Conservation (phyloP, 2,113 vertebrate species). For the Colistium nudipinnis region DNA sequence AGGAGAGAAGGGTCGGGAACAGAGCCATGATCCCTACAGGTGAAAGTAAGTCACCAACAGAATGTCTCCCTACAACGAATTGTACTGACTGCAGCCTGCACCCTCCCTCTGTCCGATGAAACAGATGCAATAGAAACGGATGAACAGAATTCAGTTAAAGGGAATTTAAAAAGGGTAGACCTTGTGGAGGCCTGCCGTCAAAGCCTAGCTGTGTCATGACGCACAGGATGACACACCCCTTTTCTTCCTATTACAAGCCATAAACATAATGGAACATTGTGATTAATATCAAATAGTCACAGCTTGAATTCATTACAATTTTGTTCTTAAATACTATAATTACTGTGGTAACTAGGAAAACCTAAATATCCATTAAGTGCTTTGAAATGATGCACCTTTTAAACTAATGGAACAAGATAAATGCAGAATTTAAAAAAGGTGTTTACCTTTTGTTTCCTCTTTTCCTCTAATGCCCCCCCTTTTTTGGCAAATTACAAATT, state of each 20-base stretch:
- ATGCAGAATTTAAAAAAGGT: conserved; percentile 93
- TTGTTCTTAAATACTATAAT: conserved; percentile 67
- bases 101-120: conserved; percentile 88
- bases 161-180: conserved; percentile 99
- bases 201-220: conserved; percentile 99
- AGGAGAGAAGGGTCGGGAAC: conserved; percentile 46
- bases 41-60: conserved; percentile 83
- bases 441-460: conserved; percentile 94
- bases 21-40: conserved; percentile 92
- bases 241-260: conserved; percentile 99
- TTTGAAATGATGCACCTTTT: conserved; percentile 84
- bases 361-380: conserved; percentile 92
- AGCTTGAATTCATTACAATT: conserved; percentile 72
- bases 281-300: conserved; percentile 96
- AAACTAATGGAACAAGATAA: conserved; percentile 47
- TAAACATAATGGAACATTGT: conserved; percentile 99
- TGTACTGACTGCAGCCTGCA: conserved; percentile 77
- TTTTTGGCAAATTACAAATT: conserved; percentile 92
- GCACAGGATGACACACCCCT: conserved; percentile 99
- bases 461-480: conserved; percentile 91
- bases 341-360: conserved; percentile 77
- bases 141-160: conserved; percentile 99
- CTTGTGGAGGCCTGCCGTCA: conserved; percentile 99
- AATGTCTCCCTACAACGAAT: conserved; percentile 67
- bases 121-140: conserved; percentile 96